These are phyloP conservation scores for Chiridota heheva DNA, from an alignment of 35 echinoderm and acorn worm species.

Conservation along the genomic window DNA sequence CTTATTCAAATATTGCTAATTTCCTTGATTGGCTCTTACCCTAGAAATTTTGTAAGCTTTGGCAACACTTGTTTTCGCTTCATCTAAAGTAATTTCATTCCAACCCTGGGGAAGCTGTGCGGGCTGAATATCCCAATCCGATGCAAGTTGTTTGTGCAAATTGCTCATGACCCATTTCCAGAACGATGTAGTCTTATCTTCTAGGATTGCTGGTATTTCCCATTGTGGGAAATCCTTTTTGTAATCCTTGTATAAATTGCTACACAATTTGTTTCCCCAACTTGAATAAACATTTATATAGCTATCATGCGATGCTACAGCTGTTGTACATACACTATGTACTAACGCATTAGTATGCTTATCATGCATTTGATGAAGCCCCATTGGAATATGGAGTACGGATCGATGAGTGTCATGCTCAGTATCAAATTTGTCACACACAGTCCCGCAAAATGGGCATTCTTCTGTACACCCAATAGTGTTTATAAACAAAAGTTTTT, in stretches of 20 bases:
- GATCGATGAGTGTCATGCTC: background rate
- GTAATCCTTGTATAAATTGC: background rate
- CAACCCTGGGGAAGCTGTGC: conserved; percentile 4
- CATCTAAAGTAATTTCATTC: background rate
- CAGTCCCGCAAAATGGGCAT: background rate
- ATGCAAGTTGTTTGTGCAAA: background rate
- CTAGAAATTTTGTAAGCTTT: no score
- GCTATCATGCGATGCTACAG: background rate
- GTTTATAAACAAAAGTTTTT: no score
- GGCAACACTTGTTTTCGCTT: no score
- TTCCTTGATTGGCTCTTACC: no score
- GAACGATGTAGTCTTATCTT: background rate
- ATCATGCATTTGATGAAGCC: background rate
- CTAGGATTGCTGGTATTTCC: background rate
- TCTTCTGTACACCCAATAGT: background rate
- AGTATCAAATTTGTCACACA: background rate
- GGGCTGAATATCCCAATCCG: background rate
- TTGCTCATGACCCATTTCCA: conserved; percentile 1
- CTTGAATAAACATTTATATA: background rate
- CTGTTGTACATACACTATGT: background rate
- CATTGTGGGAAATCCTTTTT: background rate
- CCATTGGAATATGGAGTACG: background rate
- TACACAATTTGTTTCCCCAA: no score
- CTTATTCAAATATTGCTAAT: no score
- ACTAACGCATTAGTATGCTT: background rate